Conservation (phyloP, 2,797 vertebrate species). For the Etheostoma nigrum region DNA sequence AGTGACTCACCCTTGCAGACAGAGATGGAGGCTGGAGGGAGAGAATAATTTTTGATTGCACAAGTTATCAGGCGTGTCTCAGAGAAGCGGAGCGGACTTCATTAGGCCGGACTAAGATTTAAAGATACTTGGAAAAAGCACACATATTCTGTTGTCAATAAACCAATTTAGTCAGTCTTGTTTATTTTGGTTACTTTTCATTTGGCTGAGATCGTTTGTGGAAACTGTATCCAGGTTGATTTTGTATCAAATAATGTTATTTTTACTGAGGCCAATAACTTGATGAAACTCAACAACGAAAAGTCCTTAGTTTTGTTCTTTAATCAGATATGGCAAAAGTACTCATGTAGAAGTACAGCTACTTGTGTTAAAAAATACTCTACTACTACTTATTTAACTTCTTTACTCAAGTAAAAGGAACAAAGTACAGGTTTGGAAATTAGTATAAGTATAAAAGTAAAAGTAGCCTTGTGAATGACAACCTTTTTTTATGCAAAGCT, state of each 20-base stretch:
- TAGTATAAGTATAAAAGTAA: too few species aligned
- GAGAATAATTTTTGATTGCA: constrained; percentile 59
- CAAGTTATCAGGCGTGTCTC: constrained; percentile 52
- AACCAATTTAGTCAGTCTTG: not conserved
- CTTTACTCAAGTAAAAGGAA: too few species aligned
- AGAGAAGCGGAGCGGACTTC: constrained; percentile 47
- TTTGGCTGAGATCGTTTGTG: not conserved
- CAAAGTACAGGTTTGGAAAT: too few species aligned
- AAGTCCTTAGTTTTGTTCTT: not conserved
- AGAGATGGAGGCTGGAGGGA: constrained; percentile 38
- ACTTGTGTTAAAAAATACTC: too few species aligned
- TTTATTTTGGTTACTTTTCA: constrained; percentile 15
- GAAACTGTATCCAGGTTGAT: not conserved
- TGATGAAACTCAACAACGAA: not conserved
- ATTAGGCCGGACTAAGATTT: constrained; percentile 44
- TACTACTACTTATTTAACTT: too few species aligned
- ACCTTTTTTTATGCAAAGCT: too few species aligned
- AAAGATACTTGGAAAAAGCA: constrained; percentile 39
- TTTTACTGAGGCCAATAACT: not conserved
- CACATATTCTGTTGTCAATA: constrained; percentile 8
- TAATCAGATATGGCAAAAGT: not conserved
- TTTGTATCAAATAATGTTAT: not conserved
- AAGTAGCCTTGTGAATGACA: too few species aligned
- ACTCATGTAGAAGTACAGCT: too few species aligned
- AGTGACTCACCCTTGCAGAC: constrained; percentile 70